Evolutionary conservation across 2,888 invertebrate species (phyloP).

Genomic region (Chrysolina americana): DNA sequence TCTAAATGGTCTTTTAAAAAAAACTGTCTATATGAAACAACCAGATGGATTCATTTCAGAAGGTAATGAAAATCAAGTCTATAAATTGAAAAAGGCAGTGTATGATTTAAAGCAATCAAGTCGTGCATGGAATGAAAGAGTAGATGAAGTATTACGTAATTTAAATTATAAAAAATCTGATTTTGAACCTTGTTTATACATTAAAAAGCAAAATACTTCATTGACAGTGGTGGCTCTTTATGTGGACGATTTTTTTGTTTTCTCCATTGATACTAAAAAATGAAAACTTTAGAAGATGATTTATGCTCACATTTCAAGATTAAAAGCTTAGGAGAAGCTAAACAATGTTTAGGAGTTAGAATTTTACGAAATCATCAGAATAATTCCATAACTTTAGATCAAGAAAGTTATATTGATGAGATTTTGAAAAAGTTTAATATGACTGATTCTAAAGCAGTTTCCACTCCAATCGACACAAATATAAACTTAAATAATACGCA

Average conservation of each 20-base stretch:
- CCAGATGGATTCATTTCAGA: conserved; percentile 50
- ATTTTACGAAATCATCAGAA: conserved; percentile 19
- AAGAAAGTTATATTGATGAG: conserved; percentile 21
- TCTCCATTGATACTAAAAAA: too few species aligned
- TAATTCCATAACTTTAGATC: conserved; percentile 27
- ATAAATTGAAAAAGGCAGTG: conserved; percentile 49
- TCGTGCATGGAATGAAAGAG: conserved; percentile 45
- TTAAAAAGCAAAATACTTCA: conserved; percentile 6
- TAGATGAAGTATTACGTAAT: conserved; percentile 45
- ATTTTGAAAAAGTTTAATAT: conserved; percentile 28
- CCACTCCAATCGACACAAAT: conserved; percentile 45
- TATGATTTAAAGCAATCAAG: conserved; percentile 52
- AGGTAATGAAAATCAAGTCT: conserved; percentile 43
- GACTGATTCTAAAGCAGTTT: conserved; percentile 36
- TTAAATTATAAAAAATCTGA: conserved; percentile 40
- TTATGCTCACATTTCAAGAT: conserved; percentile 27
- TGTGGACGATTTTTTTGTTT: conserved; percentile 26
- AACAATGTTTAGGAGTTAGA: conserved; percentile 32
- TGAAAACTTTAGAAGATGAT: conserved; percentile 21
- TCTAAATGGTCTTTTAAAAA: conserved; percentile 54
- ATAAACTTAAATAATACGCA: conserved; percentile 46
- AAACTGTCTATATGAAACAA: conserved; percentile 50
- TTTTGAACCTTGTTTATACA: conserved; percentile 27
- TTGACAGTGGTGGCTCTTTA: conserved; percentile 31
- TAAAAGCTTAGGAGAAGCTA: conserved; percentile 21